Percentiles rank a stretch among this genome's conserved stretches.
Evolutionary conservation across 2,797 vertebrate species (phyloP).

Genomic region (Macroramphosus scolopax): DNA sequence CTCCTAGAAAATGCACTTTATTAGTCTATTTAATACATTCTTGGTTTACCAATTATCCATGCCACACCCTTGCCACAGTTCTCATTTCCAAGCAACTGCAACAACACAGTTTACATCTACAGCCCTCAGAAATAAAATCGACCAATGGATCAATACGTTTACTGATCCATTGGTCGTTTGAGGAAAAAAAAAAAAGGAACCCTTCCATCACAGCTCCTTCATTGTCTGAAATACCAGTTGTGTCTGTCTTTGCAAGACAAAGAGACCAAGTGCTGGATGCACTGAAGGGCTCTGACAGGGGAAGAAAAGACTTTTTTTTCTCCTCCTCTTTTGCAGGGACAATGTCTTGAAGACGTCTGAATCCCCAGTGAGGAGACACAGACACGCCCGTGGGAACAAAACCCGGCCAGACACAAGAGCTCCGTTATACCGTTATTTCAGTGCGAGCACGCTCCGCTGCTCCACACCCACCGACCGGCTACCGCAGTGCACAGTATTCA

Average conservation of each 20-base stretch:
- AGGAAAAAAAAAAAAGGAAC: neutral
- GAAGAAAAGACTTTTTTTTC: slow-evolving; percentile 37
- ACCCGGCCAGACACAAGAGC: slow-evolving; percentile 41
- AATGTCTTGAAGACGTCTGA: slow-evolving; percentile 37
- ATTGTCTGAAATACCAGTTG: slow-evolving; percentile 58
- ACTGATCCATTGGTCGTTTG: slow-evolving; percentile 40
- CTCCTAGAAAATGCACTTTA: too few relatives aligned
- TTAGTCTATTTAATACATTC: neutral
- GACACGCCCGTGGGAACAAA: slow-evolving; percentile 62
- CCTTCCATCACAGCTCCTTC: slow-evolving; percentile 29
- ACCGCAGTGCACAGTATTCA: slow-evolving; percentile 47
- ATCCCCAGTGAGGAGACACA: slow-evolving; percentile 30
- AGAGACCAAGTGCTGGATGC: slow-evolving; percentile 35
- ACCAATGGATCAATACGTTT: slow-evolving; percentile 54
- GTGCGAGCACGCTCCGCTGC: slow-evolving; percentile 16
- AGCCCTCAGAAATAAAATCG: slow-evolving; percentile 34
- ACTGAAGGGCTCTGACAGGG: slow-evolving; percentile 38
- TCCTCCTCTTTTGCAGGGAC: slow-evolving; percentile 3
- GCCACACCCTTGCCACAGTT: slow-evolving; percentile 65
- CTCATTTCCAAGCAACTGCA: slow-evolving; percentile 15
- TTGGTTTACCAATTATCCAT: slow-evolving; percentile 47
- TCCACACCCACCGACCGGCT: slow-evolving; percentile 56
- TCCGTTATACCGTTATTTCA: slow-evolving; percentile 37
- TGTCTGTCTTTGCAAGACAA: slow-evolving; percentile 57
- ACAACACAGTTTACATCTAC: slow-evolving; percentile 38